Evolutionary conservation across 2,113 vertebrate genomes (phyloP), one percentile per base, ranked within the genome.

Genomic region (Cyprinodon variegatus): DNA sequence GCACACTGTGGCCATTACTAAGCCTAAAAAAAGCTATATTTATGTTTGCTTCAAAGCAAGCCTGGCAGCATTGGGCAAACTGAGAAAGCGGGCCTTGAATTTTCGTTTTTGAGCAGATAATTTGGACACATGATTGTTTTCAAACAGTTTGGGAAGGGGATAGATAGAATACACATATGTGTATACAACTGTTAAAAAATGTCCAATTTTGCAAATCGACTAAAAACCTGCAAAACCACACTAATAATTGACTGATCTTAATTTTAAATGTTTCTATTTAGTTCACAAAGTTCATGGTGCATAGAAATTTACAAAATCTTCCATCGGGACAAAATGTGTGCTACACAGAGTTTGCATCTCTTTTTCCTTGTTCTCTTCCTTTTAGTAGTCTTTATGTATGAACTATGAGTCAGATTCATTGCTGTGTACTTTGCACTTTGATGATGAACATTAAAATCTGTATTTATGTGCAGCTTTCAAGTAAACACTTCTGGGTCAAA

Each of bases 11-110:
- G 85, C 91, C 91, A 92, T 93, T 92, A 92, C 85, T 50, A 20
- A 76, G 81, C 84, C 88, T 71, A 82, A 68, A 87, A 85, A 78
- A 79, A 85, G 81, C 75, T 83, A 90, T 85, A 86, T 91, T 92
- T 86, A 72, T 92, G 83, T 90, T 90, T 81, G 86, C 89, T 90
- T 92, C 91, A 93, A 91, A 93, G 91, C 83, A 46, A 88, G 79
- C 71, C 65, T 64, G 74, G 88, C 82, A 50, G 81, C 76, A 67
- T 37, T 71, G 89, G 75, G 66, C 75, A 68, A 60, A 78, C 59
- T 59, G 72, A 82, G 63, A 76, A 76, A 12, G 61, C 68, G 66
- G 78, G 63, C 81, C 85, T 81, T 76, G 66, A 1, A 70, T 76
- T 4, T 69, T 82, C 40, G 71, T 71, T 86, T 84, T 70, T 65